These are phyloP conservation scores for Girardia tigrina DNA, from an alignment of 2,888 invertebrate genomes.

Conservation along the genomic window DNA sequence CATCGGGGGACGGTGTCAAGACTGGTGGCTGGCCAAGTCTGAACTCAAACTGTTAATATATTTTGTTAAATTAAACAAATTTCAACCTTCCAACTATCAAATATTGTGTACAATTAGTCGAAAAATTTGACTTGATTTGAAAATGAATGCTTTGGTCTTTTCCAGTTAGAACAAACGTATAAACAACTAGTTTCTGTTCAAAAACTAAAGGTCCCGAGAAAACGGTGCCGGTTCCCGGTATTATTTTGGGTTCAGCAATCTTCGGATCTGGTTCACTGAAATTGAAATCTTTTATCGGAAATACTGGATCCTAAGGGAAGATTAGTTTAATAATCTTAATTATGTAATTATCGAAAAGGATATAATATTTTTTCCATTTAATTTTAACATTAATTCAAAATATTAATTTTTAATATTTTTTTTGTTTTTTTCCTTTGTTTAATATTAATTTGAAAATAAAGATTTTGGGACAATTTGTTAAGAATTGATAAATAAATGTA, in stretches of 20 bases:
- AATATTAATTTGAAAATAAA: no score
- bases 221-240: slow-evolving; percentile 26
- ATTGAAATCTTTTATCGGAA: slow-evolving; percentile 13
- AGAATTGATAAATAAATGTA: no score
- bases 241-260: neutral
- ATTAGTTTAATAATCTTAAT: neutral
- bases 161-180: slow-evolving; percentile 28
- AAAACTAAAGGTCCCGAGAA: neutral
- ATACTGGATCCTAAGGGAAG: slow-evolving; percentile 28
- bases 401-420: no score
- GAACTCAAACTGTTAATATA: neutral
- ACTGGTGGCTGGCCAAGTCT: neutral
- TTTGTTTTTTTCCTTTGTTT: no score
- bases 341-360: no score
- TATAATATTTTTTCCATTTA: no score
- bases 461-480: no score
- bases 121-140: slow-evolving; percentile 33
- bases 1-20: neutral
- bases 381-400: no score
- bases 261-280: slow-evolving; percentile 27
- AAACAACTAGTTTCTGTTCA: slow-evolving; percentile 35
- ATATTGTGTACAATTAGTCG: slow-evolving; percentile 30
- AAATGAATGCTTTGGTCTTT: slow-evolving; percentile 36
- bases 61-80: neutral
- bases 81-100: slow-evolving; percentile 34